Conservation (phyloP, 2,888 invertebrate species). For the Caenorhabditis parvicauda region DNA sequence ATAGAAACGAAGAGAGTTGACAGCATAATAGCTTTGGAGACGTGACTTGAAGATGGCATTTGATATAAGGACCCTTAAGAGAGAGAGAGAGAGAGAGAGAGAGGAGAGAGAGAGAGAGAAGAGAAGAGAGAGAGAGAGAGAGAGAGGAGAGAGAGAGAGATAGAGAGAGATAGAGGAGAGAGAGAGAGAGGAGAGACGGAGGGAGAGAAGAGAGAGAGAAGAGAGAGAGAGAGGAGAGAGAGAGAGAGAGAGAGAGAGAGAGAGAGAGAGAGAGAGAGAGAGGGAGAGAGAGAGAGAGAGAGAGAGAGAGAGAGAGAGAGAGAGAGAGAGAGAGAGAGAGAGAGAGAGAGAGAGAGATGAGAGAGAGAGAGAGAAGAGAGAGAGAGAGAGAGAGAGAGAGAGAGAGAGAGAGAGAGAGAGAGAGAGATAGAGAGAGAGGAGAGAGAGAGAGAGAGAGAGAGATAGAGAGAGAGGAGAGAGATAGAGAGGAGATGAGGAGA, state of each 20-base stretch:
- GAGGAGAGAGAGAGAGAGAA: background rate
- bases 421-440: background rate
- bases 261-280: background rate
- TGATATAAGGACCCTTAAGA: too few species aligned
- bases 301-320: background rate
- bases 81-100: too few species aligned
- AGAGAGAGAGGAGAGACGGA: background rate
- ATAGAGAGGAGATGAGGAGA: too few species aligned
- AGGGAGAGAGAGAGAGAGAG: conserved; percentile 1
- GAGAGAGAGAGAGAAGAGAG: conserved; percentile 5
- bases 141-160: too few species aligned
- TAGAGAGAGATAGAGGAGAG: too few species aligned
- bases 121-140: background rate
- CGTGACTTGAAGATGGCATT: too few species aligned
- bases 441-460: too few species aligned
- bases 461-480: too few species aligned
- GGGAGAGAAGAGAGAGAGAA: background rate
- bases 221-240: background rate
- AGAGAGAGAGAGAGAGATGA: conserved; percentile 6
- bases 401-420: background rate
- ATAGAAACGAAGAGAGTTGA: too few species aligned
- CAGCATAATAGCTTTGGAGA: too few species aligned
- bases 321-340: conserved; percentile 1
- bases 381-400: background rate
- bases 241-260: background rate